Percentiles rank a stretch among this genome's conserved stretches.
phyloP scores from a whole-genome alignment of 1,140 invertebrate genomes.

The Bombus consobrinus region DNA sequence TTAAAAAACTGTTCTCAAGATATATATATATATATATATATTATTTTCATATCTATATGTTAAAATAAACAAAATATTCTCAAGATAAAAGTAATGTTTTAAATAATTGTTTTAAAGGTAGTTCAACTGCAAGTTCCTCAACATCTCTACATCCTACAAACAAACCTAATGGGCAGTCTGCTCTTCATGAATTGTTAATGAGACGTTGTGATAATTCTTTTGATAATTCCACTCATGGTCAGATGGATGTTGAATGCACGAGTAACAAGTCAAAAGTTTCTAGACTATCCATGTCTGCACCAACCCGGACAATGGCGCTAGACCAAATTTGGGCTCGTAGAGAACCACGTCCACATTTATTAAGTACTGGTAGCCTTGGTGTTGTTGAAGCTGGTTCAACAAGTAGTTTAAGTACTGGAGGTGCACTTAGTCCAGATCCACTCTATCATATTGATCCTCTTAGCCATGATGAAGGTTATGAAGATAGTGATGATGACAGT shows the following conservation, averaged over 20 bases:
- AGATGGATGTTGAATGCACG: constrained; percentile 76
- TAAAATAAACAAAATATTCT: not conserved
- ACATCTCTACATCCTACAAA: constrained; percentile 76
- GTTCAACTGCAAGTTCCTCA: constrained; percentile 81
- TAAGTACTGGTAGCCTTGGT: constrained; percentile 91
- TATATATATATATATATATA: not conserved
- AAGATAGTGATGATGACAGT: constrained; percentile 89
- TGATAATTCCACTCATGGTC: constrained; percentile 77
- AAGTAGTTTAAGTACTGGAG: constrained; percentile 93
- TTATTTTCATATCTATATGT: not conserved
- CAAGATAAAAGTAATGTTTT: not conserved
- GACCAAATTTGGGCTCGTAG: constrained; percentile 92
- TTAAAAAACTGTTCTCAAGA: not conserved
- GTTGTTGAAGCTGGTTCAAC: constrained; percentile 91
- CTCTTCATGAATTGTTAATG: constrained; percentile 88
- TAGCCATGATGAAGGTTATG: constrained; percentile 91
- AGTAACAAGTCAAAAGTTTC: constrained; percentile 83
- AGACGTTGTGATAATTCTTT: constrained; percentile 83
- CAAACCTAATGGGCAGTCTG: constrained; percentile 75
- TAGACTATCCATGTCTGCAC: constrained; percentile 91
- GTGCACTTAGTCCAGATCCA: constrained; percentile 89
- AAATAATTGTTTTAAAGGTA: constrained; percentile 65
- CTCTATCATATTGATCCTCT: constrained; percentile 88
- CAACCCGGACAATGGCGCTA: constrained; percentile 89
- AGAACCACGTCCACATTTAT: constrained; percentile 91